Conservation (phyloP, 1,140 invertebrate genomes). For the Drosophila auraria region DNA sequence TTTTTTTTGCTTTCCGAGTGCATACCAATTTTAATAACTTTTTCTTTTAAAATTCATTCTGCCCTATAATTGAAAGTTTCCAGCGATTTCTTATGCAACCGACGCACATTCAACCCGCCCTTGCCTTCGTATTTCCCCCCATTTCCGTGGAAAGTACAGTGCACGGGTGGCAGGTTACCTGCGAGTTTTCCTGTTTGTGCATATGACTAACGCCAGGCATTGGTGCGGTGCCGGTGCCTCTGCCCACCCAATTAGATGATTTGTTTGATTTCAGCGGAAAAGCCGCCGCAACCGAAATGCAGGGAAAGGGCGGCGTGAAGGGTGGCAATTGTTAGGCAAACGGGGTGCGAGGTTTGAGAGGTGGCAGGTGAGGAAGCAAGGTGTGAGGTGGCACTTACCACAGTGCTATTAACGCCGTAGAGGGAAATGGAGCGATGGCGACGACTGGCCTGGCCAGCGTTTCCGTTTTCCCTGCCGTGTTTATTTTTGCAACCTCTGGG, state of each 20-base stretch:
- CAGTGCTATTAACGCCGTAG: conserved; percentile 77
- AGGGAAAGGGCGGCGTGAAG: background rate
- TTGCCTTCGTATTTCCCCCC: background rate
- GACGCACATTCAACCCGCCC: background rate
- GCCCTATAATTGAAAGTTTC: conserved; percentile 9
- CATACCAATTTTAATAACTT: background rate
- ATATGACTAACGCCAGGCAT: conserved; percentile 50
- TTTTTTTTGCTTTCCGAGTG: background rate
- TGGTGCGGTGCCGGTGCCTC: conserved; percentile 17
- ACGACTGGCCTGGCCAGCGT: conserved; percentile 57
- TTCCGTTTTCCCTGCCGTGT: conserved; percentile 67
- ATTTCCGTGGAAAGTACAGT: conserved; percentile 2
- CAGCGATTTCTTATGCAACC: conserved; percentile 9
- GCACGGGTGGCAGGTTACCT: conserved; percentile 1
- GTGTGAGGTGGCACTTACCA: conserved; percentile 65
- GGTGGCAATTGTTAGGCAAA: background rate
- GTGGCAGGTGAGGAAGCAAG: background rate
- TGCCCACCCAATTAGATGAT: conserved; percentile 75
- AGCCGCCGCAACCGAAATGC: conserved; percentile 21
- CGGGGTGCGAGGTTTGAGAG: background rate
- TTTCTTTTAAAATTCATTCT: background rate
- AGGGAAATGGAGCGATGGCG: conserved; percentile 79
- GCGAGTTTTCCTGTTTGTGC: conserved; percentile 14
- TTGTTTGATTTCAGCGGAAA: conserved; percentile 74
- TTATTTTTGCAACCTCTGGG: conserved; percentile 50